These are phyloP conservation scores for Agrochola circellaris DNA, from an alignment of 2,888 invertebrate species.

Conservation along the genomic window DNA sequence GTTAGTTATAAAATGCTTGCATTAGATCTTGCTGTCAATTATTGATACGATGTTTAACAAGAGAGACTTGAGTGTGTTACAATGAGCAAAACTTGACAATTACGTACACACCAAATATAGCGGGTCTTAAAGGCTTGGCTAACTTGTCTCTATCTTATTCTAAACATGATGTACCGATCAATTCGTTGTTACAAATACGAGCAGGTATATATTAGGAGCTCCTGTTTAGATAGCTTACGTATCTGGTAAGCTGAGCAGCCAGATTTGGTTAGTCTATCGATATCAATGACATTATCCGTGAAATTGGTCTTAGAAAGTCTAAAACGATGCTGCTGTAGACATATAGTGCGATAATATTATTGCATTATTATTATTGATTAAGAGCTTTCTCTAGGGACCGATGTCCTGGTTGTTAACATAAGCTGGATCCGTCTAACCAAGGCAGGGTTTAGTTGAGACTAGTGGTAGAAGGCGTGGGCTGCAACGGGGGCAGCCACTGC, in stretches of 20 bases:
- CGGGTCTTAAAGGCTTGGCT: conserved; percentile 18
- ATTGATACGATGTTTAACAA: conserved; percentile 37
- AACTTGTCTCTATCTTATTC: conserved; percentile 27
- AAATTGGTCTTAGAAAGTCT: not conserved
- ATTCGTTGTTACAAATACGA: conserved; percentile 30
- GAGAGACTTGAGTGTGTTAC: conserved; percentile 33
- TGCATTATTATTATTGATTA: too few species aligned
- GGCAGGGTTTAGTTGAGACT: conserved; percentile 66
- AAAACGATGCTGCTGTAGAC: not conserved
- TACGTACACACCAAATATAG: conserved; percentile 36
- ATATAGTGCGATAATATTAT: not conserved
- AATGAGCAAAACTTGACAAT: conserved; percentile 38
- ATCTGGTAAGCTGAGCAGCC: not conserved
- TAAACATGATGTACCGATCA: conserved; percentile 16
- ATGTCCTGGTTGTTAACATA: conserved; percentile 1
- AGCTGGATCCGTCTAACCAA: conserved; percentile 65
- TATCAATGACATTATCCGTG: not conserved
- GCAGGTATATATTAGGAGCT: conserved; percentile 14
- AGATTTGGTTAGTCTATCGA: not conserved
- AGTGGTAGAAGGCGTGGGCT: conserved; percentile 79
- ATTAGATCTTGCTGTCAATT: conserved; percentile 47
- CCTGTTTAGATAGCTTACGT: not conserved
- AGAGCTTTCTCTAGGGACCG: not conserved
- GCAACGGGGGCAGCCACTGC: conserved; percentile 81
- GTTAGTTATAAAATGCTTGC: conserved; percentile 39